Conservation (phyloP, 35 echinoderm and acorn worm genomes). For the Diadema setosum region DNA sequence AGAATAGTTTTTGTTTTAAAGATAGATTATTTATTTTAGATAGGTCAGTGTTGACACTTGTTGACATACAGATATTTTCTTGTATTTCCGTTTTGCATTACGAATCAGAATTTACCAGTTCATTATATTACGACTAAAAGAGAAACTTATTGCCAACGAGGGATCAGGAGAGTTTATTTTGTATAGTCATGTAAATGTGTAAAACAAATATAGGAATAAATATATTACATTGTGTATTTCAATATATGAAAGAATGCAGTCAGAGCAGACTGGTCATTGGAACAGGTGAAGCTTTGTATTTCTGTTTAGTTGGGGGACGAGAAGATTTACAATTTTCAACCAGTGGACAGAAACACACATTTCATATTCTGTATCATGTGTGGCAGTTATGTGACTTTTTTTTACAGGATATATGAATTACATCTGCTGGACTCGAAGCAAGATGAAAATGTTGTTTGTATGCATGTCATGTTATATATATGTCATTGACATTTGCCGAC, state of each 20-base stretch:
- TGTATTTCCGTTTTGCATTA: neutral
- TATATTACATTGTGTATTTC: neutral
- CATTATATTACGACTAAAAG: neutral
- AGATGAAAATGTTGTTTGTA: no score
- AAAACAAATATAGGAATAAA: neutral
- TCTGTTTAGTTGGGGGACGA: neutral
- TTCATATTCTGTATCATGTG: neutral
- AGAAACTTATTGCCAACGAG: neutral
- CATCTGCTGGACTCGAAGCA: no score
- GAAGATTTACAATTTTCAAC: neutral
- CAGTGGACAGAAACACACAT: neutral
- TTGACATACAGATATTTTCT: neutral
- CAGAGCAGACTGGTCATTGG: neutral
- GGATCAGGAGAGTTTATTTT: neutral
- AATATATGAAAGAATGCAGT: neutral
- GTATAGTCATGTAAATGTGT: neutral
- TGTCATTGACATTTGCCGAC: no score
- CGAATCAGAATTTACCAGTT: neutral
- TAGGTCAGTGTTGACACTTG: neutral
- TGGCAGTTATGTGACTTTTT: neutral
- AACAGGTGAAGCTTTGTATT: neutral
- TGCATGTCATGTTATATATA: no score
- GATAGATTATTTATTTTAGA: conserved; percentile 1
- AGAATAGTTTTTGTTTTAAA: neutral
- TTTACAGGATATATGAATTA: neutral